These are phyloP conservation scores for Euzophera pinguis DNA, from an alignment of 2,888 invertebrate species.

Conservation along the genomic window DNA sequence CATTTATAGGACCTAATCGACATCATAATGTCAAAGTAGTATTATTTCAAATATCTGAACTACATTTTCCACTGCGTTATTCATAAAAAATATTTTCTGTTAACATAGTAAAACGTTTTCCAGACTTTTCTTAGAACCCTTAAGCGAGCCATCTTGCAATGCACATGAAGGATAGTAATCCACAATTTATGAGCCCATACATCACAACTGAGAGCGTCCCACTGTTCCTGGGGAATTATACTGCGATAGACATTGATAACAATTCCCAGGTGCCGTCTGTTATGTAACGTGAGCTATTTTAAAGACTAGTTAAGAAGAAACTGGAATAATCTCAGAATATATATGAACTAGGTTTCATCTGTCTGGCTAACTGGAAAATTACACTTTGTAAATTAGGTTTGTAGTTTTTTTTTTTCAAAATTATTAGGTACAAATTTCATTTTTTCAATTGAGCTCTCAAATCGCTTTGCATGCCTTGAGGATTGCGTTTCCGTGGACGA, in stretches of 20 bases:
- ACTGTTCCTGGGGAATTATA: conserved; percentile 11
- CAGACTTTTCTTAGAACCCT: neutral
- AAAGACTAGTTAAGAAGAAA: neutral
- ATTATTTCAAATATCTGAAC: no score
- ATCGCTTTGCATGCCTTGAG: no score
- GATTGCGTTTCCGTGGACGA: no score
- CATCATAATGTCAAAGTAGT: no score
- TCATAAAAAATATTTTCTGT: neutral
- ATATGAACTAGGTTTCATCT: no score
- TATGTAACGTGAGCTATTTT: conserved; percentile 8
- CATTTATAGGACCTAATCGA: no score
- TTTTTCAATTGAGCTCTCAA: no score
- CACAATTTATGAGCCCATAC: conserved; percentile 24
- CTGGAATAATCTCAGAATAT: neutral
- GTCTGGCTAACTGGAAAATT: no score
- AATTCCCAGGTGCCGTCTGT: conserved; percentile 17
- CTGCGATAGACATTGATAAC: conserved; percentile 11
- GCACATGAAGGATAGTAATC: conserved; percentile 21
- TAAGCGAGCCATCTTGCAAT: conserved; percentile 3
- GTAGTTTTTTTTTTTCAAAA: no score
- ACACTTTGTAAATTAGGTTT: no score
- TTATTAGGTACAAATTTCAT: no score
- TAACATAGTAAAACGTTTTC: neutral
- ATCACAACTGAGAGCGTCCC: conserved; percentile 19
- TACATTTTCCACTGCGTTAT: no score